Evolutionary conservation across 2,113 vertebrate species (phyloP).

Genomic region (Rallus limicola): DNA sequence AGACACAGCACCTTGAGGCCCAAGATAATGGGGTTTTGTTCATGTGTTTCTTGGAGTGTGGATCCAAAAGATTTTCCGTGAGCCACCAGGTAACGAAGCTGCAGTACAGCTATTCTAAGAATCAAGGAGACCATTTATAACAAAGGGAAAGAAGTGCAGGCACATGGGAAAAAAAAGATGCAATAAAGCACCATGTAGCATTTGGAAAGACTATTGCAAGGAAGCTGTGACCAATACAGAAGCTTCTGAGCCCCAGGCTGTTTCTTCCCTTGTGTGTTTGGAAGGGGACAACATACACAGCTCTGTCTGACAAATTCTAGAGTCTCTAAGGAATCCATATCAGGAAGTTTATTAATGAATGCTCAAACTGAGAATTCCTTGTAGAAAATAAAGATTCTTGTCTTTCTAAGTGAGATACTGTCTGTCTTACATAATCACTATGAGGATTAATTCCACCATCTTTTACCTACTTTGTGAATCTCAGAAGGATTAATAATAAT

Average conservation of each 20-base stretch:
- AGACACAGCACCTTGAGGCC: not conserved
- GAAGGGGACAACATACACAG: not conserved
- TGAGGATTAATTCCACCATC: not conserved
- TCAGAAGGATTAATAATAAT: slow-evolving; percentile 21
- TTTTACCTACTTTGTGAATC: not conserved
- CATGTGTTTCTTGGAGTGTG: not conserved
- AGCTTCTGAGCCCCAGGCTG: not conserved
- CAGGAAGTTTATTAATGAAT: not conserved
- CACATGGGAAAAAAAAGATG: not conserved
- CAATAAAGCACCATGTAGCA: not conserved
- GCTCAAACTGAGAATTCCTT: not conserved
- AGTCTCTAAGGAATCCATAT: not conserved
- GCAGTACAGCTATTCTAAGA: not conserved
- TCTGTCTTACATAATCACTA: not conserved
- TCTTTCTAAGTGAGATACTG: not conserved
- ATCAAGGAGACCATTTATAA: not conserved
- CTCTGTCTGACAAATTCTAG: not conserved
- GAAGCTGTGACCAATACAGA: not conserved
- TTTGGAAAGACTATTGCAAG: not conserved
- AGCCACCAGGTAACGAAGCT: not conserved
- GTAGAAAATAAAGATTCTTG: not conserved
- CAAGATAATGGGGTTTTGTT: not conserved
- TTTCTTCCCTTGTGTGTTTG: not conserved
- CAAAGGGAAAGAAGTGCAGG: not conserved
- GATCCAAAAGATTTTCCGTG: not conserved